phyloP scores from a whole-genome alignment of 2,888 invertebrate species.

The Scaptomyza polygonia region DNA sequence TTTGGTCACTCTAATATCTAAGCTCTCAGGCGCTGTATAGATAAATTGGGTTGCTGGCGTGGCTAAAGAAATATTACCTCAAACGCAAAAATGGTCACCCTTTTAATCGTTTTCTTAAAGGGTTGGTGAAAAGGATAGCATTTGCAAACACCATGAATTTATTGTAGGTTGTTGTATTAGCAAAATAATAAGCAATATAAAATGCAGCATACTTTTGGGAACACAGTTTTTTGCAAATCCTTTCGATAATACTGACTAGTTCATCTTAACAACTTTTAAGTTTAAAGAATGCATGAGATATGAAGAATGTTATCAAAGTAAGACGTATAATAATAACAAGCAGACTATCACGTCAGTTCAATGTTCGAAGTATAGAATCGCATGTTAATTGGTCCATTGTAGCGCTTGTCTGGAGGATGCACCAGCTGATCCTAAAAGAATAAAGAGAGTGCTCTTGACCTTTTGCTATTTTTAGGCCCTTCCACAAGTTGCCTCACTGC shows the following conservation, averaged over 20 bases:
- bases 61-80: background rate
- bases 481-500: too few species aligned
- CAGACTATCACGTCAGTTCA: constrained; percentile 66
- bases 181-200: background rate
- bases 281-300: background rate
- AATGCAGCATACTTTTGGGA: background rate
- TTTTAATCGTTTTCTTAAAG: background rate
- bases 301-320: background rate
- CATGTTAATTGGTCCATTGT: constrained; percentile 82
- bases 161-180: background rate
- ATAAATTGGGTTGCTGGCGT: background rate
- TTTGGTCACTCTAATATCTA: background rate
- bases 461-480: constrained; percentile 50
- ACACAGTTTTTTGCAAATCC: background rate
- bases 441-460: constrained; percentile 54
- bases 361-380: constrained; percentile 72
- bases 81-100: background rate
- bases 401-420: constrained; percentile 71
- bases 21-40: background rate
- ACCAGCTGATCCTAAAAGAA: constrained; percentile 77
- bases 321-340: constrained; percentile 48
- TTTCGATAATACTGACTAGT: background rate
- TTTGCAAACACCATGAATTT: background rate
- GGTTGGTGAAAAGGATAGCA: background rate
- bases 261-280: background rate